Conservation (phyloP, 1,140 invertebrate species). For the Cheumatopsyche charites region DNA sequence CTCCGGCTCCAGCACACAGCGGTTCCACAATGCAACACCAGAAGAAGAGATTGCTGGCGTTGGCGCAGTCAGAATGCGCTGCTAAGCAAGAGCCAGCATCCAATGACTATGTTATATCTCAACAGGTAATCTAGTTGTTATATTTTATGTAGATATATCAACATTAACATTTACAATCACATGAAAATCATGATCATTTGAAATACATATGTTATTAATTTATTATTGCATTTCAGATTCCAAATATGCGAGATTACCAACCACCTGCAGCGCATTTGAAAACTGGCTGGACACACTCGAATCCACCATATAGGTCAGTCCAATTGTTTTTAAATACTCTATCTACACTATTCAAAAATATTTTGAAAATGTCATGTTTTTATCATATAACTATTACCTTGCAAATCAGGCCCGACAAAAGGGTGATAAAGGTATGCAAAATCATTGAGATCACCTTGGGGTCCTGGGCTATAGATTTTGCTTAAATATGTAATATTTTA, state of each 20-base stretch:
- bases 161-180: conserved; percentile 7
- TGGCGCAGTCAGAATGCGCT: conserved; percentile 80
- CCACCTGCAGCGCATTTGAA: conserved; percentile 51
- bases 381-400: too few species aligned
- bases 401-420: too few species aligned
- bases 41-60: conserved; percentile 85
- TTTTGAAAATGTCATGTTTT: too few species aligned
- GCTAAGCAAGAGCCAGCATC: conserved; percentile 49
- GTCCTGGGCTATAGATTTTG: too few species aligned
- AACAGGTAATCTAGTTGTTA: conserved; percentile 53
- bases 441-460: too few species aligned
- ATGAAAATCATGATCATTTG: neutral
- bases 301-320: conserved; percentile 41
- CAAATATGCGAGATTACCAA: conserved; percentile 57
- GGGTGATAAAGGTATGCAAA: too few species aligned
- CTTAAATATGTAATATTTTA: too few species aligned
- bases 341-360: too few species aligned
- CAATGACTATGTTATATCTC: conserved; percentile 40
- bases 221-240: conserved; percentile 58
- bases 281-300: conserved; percentile 40
- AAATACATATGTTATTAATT: conserved; percentile 20
- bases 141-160: conserved; percentile 43
- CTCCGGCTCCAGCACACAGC: conserved; percentile 60
- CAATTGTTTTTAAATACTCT: too few species aligned
- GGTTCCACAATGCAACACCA: conserved; percentile 71